These are phyloP conservation scores for Sebastes elongatus DNA, from an alignment of 2,797 vertebrate species.

Conservation along the genomic window DNA sequence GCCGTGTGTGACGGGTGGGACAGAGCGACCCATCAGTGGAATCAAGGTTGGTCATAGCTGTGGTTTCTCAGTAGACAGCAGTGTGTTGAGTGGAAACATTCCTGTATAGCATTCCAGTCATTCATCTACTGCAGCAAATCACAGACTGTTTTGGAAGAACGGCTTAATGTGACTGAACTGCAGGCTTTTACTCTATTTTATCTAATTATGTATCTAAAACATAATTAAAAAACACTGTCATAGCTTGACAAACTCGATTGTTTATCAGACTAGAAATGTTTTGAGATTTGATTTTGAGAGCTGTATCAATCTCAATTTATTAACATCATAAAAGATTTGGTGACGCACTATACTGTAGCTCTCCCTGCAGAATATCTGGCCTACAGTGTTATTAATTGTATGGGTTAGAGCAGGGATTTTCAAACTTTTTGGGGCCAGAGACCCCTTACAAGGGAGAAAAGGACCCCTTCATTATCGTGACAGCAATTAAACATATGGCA, in stretches of 20 bases:
- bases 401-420: too few species aligned
- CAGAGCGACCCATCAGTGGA: neutral
- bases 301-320: neutral
- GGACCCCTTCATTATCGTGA: too few species aligned
- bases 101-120: neutral
- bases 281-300: neutral
- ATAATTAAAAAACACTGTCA: too few species aligned
- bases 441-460: too few species aligned
- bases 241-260: too few species aligned
- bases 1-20: too few species aligned
- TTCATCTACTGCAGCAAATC: slow-evolving; percentile 1
- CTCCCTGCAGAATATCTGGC: neutral
- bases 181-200: neutral
- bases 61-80: neutral
- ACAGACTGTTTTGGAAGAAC: neutral
- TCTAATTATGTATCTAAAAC: neutral
- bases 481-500: too few species aligned
- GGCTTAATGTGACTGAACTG: neutral
- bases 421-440: too few species aligned
- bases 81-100: slow-evolving; percentile 12
- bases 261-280: neutral
- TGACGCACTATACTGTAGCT: neutral
- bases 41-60: neutral
- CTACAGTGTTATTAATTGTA: too few species aligned
- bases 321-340: neutral